phyloP scores from a whole-genome alignment of 2,113 vertebrate genomes.

The Turdus rufiventris region DNA sequence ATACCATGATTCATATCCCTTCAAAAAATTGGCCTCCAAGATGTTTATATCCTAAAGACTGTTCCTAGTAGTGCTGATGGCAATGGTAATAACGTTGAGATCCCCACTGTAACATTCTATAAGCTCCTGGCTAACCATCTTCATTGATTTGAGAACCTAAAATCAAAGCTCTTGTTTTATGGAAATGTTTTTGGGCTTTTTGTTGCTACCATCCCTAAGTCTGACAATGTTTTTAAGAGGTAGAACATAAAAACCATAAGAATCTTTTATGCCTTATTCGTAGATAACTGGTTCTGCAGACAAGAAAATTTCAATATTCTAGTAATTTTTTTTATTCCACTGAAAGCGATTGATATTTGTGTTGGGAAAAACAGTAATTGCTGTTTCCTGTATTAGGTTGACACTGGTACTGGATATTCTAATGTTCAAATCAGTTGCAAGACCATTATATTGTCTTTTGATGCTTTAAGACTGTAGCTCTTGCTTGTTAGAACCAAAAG shows the following conservation, averaged over 20 bases:
- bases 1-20: background rate
- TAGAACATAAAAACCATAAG: background rate
- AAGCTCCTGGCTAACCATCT: background rate
- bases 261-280: background rate
- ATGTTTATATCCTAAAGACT: background rate
- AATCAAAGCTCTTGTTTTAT: background rate
- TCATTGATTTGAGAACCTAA: background rate
- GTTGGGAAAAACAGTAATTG: background rate
- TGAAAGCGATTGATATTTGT: background rate
- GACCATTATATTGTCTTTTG: background rate
- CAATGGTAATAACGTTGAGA: background rate
- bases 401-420: background rate
- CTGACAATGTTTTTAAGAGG: background rate
- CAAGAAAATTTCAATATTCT: no score
- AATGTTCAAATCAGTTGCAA: background rate
- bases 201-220: accelerated
- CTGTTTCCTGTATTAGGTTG: background rate
- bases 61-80: background rate
- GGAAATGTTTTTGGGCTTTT: background rate
- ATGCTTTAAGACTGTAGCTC: background rate
- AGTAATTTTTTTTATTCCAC: background rate
- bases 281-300: background rate
- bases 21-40: background rate
- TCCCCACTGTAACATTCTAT: background rate
- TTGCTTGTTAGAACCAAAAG: background rate